phyloP scores from a whole-genome alignment of 2,888 invertebrate genomes.

The Uloborus plumipes region DNA sequence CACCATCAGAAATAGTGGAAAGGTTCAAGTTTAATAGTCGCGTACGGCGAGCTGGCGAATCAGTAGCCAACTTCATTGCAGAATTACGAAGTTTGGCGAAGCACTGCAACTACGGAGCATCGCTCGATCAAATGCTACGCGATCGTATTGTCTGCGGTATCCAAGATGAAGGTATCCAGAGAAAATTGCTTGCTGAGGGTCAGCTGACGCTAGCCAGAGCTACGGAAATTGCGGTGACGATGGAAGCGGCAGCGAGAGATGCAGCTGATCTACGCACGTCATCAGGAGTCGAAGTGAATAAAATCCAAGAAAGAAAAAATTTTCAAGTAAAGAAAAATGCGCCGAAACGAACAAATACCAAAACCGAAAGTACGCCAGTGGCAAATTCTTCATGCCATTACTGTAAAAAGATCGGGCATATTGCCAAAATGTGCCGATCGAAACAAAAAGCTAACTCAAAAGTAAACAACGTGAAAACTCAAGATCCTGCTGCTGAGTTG shows the following conservation, averaged over 20 bases:
- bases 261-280: not conserved
- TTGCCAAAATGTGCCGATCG: not conserved
- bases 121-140: slow-evolving; percentile 10
- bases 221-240: slow-evolving; percentile 3
- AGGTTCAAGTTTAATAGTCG: not conserved
- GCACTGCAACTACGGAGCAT: slow-evolving; percentile 10
- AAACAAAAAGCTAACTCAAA: not conserved
- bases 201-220: slow-evolving; percentile 1
- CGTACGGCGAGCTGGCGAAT: slow-evolving; percentile 1
- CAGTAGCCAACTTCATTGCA: not conserved
- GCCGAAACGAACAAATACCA: no score
- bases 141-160: slow-evolving; percentile 22
- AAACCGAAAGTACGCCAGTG: no score
- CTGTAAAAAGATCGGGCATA: slow-evolving; percentile 5
- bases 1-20: not conserved
- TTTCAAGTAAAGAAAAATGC: no score
- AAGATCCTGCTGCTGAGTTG: not conserved
- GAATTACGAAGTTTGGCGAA: not conserved
- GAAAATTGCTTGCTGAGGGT: slow-evolving; percentile 11
- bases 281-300: no score
- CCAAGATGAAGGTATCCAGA: slow-evolving; percentile 9
- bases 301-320: not conserved
- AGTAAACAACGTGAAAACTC: not conserved
- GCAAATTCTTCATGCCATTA: not conserved
- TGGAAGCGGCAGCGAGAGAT: not conserved